Evolutionary conservation across 2,888 invertebrate species (phyloP).

Genomic region (Seladonia tumulorum): DNA sequence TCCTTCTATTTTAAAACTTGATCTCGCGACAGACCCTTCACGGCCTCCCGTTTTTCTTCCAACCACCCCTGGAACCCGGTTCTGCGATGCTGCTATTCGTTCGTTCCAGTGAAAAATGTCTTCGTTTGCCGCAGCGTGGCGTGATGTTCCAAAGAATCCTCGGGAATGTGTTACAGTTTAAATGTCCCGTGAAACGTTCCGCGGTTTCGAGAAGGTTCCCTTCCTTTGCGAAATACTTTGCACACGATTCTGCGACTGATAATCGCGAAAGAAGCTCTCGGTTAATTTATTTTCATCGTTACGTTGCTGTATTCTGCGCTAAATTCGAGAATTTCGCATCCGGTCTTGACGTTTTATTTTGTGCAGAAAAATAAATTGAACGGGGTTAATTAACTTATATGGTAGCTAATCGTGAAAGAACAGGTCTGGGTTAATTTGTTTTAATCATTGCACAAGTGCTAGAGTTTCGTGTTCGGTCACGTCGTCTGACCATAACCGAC

Average conservation of each 20-base stretch:
- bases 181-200: neutral
- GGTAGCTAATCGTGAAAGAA: too few species aligned
- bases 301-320: too few species aligned
- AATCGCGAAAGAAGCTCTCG: neutral
- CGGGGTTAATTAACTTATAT: too few species aligned
- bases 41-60: neutral
- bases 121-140: neutral
- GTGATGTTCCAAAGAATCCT: neutral
- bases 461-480: neutral
- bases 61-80: neutral
- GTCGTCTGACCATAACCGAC: neutral
- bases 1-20: constrained; percentile 20
- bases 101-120: constrained; percentile 11
- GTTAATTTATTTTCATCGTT: too few species aligned
- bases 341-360: too few species aligned
- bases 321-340: too few species aligned
- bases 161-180: neutral
- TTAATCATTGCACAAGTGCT: too few species aligned
- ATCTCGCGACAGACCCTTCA: constrained; percentile 1
- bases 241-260: neutral
- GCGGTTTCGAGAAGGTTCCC: neutral
- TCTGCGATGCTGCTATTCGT: neutral
- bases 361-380: too few species aligned
- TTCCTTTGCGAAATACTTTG: neutral
- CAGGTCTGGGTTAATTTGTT: too few species aligned